These are phyloP conservation scores for Clistopyga incitator DNA, from an alignment of 2,888 invertebrate species.

Conservation along the genomic window DNA sequence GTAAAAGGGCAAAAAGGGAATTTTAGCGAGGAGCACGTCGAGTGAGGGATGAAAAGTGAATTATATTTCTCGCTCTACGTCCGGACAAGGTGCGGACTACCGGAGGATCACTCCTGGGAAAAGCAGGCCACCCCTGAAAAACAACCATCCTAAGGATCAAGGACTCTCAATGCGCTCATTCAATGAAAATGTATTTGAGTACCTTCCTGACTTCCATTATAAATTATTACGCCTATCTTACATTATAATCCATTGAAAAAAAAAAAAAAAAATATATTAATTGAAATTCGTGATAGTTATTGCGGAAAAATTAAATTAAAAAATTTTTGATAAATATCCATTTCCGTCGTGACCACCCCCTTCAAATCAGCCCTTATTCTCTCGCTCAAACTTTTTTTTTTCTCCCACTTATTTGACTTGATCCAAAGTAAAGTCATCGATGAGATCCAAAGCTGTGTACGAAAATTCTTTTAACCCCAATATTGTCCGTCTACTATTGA, in stretches of 20 bases:
- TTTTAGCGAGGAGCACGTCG: neutral
- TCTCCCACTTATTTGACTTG: neutral
- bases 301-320: too few relatives aligned
- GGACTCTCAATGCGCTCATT: neutral
- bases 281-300: too few relatives aligned
- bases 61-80: constrained; percentile 26
- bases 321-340: neutral
- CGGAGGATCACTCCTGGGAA: constrained; percentile 2
- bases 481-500: constrained; percentile 1
- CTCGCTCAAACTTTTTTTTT: neutral
- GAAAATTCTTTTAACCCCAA: constrained; percentile 12
- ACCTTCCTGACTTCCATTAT: too few relatives aligned
- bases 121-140: neutral
- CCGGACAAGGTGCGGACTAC: neutral
- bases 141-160: neutral
- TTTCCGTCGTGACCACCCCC: neutral
- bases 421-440: neutral
- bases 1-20: constrained; percentile 6
- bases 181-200: neutral
- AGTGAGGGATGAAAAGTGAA: constrained; percentile 33
- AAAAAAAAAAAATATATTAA: too few relatives aligned
- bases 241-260: too few relatives aligned
- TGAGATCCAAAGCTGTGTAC: constrained; percentile 14
- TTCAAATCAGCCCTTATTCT: constrained; percentile 8
- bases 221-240: too few relatives aligned